Percentiles rank a stretch among this genome's conserved stretches.
These are phyloP conservation scores for Stegostoma tigrinum DNA, from an alignment of 2,113 vertebrate species.

Conservation along the genomic window DNA sequence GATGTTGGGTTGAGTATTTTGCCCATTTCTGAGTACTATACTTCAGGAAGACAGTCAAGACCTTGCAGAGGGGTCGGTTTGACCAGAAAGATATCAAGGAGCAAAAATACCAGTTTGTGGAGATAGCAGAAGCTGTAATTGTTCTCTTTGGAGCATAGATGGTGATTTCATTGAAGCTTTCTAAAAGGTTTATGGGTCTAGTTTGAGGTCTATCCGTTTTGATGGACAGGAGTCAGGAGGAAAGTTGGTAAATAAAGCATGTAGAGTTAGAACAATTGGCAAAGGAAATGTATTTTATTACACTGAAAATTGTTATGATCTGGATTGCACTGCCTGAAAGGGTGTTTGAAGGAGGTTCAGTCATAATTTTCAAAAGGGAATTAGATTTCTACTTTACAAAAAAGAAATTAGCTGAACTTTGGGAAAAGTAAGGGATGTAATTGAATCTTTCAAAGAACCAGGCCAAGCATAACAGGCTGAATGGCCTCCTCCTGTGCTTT, in stretches of 20 bases:
- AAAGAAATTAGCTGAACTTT: neutral
- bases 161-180: neutral
- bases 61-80: neutral
- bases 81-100: neutral
- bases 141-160: neutral
- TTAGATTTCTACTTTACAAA: neutral
- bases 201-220: neutral
- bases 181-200: neutral
- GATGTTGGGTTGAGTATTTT: neutral
- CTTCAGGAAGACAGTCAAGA: neutral
- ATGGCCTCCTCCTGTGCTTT: neutral
- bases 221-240: neutral
- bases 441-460: neutral
- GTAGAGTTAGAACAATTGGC: neutral
- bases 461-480: neutral
- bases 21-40: neutral
- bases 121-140: neutral
- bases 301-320: neutral
- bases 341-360: neutral
- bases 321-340: neutral
- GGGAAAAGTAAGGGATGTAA: neutral
- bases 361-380: neutral
- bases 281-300: neutral
- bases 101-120: neutral
- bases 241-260: neutral